phyloP scores from a whole-genome alignment of 2,113 vertebrate genomes.

The Nerophis ophidion region DNA sequence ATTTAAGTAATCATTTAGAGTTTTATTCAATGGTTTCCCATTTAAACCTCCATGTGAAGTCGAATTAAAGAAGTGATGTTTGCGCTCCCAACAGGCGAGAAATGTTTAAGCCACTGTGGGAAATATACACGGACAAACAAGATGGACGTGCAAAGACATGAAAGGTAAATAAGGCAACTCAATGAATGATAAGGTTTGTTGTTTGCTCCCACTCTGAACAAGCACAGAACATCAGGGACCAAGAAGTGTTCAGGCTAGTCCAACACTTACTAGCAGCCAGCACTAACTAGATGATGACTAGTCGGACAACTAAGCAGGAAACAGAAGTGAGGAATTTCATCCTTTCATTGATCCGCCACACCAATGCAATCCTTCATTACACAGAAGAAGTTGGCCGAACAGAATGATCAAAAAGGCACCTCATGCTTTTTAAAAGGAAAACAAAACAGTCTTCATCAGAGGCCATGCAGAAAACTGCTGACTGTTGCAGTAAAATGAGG shows the following conservation, averaged over 20 bases:
- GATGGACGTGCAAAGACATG: neutral
- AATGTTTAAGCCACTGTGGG: neutral
- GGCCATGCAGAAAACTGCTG: constrained; percentile 47
- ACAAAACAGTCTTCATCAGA: constrained; percentile 25
- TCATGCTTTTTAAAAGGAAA: constrained; percentile 40
- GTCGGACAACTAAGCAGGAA: neutral
- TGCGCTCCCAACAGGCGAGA: neutral
- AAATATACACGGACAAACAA: neutral
- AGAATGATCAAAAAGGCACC: constrained; percentile 66
- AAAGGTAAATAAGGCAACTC: constrained; percentile 4
- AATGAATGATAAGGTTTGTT: neutral
- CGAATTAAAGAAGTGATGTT: neutral
- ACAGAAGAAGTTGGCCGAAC: neutral
- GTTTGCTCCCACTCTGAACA: neutral
- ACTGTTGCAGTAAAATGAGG: constrained; percentile 58
- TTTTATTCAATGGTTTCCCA: too few species aligned
- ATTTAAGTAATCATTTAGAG: too few species aligned
- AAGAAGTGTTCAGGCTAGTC: neutral
- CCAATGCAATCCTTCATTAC: too few species aligned
- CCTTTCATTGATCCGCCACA: neutral
- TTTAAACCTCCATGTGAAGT: neutral
- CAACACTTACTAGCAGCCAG: neutral
- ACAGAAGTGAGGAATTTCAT: neutral
- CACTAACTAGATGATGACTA: neutral
- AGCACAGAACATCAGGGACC: neutral